Evolutionary conservation across 2,888 invertebrate species (phyloP).

Genomic region (Parnassius smintheus): DNA sequence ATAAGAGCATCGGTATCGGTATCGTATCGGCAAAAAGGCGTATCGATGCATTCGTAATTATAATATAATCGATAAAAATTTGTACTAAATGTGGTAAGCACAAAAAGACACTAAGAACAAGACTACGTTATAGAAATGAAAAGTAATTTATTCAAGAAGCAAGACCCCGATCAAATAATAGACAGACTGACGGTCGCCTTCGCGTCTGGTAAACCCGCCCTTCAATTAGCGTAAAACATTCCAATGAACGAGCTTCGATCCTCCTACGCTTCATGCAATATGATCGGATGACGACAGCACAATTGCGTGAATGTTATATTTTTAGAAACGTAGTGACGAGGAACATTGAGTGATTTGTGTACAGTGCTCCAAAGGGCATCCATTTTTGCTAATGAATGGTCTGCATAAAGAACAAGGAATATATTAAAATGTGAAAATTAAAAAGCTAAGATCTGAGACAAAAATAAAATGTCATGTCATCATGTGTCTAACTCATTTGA

Average conservation of each 20-base stretch:
- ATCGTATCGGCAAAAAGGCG: too few relatives aligned
- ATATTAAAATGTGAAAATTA: too few relatives aligned
- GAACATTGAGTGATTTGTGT: conserved; percentile 7
- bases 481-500: too few relatives aligned
- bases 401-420: too few relatives aligned
- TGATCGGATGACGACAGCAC: conserved; percentile 19
- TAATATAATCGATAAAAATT: too few relatives aligned
- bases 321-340: conserved; percentile 25
- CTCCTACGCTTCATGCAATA: conserved; percentile 36
- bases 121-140: not conserved
- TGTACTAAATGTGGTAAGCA: too few relatives aligned
- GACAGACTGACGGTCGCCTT: conserved; percentile 49
- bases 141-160: conserved; percentile 27
- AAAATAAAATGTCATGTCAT: too few relatives aligned
- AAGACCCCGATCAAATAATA: conserved; percentile 34
- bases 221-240: conserved; percentile 54
- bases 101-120: too few relatives aligned
- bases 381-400: conserved; percentile 3
- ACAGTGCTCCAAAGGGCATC: not conserved
- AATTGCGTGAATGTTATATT: conserved; percentile 35
- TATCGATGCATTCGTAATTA: too few relatives aligned
- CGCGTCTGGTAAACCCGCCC: conserved; percentile 56
- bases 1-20: too few relatives aligned
- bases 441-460: too few relatives aligned
- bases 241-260: conserved; percentile 41